Evolutionary conservation across 2,797 vertebrate genomes (phyloP).

Genomic region (Nyctibius grandis): DNA sequence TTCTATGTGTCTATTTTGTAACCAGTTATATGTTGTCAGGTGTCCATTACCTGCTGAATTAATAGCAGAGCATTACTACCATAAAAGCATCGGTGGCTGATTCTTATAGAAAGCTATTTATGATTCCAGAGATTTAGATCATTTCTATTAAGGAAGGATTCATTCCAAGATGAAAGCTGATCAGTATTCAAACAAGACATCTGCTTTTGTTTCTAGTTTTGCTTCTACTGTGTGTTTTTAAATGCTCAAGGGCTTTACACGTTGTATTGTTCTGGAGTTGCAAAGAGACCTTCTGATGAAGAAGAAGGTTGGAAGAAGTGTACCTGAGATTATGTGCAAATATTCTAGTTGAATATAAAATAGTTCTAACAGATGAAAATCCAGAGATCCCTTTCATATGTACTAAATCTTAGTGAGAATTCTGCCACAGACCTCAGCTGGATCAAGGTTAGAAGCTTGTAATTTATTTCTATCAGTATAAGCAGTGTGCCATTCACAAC

Average conservation of each 20-base stretch:
- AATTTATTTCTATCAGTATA: neutral
- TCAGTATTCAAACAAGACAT: neutral
- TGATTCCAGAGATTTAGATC: neutral
- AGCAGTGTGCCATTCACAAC: neutral
- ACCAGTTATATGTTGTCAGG: neutral
- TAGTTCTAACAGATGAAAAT: neutral
- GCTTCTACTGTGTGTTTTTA: neutral
- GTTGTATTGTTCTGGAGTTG: neutral
- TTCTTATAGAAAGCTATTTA: neutral
- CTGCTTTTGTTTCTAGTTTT: neutral
- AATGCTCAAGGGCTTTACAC: neutral
- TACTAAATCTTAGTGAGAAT: neutral
- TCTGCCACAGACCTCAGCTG: neutral
- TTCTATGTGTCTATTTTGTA: neutral
- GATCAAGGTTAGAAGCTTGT: neutral
- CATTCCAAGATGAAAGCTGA: neutral
- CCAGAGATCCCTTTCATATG: neutral
- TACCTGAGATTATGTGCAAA: neutral
- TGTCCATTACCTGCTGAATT: neutral
- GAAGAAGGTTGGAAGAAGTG: neutral
- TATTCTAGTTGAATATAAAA: neutral
- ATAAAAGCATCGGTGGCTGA: neutral
- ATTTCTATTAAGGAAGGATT: neutral
- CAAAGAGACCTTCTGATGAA: neutral
- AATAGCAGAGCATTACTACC: neutral